Evolutionary conservation across 2,888 invertebrate species (phyloP).

Genomic region (Euproctis similis): DNA sequence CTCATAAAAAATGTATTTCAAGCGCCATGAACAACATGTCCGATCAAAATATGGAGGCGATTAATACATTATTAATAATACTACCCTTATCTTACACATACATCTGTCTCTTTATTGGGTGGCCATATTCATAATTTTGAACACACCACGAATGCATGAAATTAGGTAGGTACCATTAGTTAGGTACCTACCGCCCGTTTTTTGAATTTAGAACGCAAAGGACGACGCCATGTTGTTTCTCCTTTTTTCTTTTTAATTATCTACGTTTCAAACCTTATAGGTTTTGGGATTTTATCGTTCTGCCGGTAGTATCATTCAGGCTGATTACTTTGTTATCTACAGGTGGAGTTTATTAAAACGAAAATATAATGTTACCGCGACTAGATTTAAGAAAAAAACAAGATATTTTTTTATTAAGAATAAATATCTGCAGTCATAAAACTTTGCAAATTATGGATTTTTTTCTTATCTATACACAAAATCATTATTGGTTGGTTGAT

Average conservation of each 20-base stretch:
- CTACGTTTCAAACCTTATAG: slow-evolving; percentile 40
- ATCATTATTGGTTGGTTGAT: too few species aligned
- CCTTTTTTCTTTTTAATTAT: slow-evolving; percentile 44
- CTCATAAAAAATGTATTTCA: slow-evolving; percentile 24
- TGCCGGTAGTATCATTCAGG: slow-evolving; percentile 24
- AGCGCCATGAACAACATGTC: slow-evolving; percentile 55
- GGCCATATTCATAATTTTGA: slow-evolving; percentile 63
- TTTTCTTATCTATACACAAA: too few species aligned
- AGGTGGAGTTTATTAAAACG: slow-evolving; percentile 5
- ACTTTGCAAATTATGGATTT: too few species aligned
- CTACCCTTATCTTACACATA: slow-evolving; percentile 26
- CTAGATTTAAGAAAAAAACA: too few species aligned
- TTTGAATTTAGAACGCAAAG: slow-evolving; percentile 55
- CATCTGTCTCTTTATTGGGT: slow-evolving; percentile 27
- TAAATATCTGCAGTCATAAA: too few species aligned
- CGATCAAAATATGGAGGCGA: slow-evolving; percentile 63
- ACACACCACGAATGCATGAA: slow-evolving; percentile 60
- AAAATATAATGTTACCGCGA: too few species aligned
- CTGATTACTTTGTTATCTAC: slow-evolving; percentile 17
- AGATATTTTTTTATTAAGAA: too few species aligned
- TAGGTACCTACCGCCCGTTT: slow-evolving; percentile 68
- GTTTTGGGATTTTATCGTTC: slow-evolving; percentile 28
- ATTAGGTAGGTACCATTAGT: too few species aligned
- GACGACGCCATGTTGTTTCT: slow-evolving; percentile 56
- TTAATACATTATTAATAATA: slow-evolving; percentile 66